A percentile compares a stretch with the other conserved stretches of the same genome.
Conservation (phyloP, 2,888 invertebrate genomes). For the Ametastegia equiseti region DNA sequence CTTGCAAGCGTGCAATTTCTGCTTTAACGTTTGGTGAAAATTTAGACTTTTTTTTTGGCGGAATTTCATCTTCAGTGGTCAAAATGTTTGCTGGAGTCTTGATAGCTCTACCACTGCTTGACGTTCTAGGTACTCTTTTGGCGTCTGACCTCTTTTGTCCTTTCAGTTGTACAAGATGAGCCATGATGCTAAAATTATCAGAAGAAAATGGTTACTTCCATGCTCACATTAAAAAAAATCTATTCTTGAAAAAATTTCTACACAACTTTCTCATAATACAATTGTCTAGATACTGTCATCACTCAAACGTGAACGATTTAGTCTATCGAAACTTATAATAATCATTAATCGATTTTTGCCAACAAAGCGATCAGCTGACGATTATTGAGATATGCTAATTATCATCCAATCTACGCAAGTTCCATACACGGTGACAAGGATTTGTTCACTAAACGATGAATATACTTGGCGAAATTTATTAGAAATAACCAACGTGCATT, state of each 20-base stretch:
- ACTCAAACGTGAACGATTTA: too few relatives aligned
- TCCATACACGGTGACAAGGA: too few relatives aligned
- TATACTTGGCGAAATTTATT: too few relatives aligned
- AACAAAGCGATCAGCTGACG: too few relatives aligned
- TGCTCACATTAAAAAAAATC: too few relatives aligned
- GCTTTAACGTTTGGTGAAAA: background rate
- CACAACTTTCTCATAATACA: background rate
- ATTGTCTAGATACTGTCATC: too few relatives aligned
- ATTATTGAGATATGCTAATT: too few relatives aligned
- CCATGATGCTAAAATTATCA: background rate
- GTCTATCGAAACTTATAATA: too few relatives aligned
- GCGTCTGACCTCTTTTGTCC: background rate
- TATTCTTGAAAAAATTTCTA: background rate
- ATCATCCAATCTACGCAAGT: too few relatives aligned
- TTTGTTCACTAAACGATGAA: too few relatives aligned
- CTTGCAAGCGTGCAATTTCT: background rate
- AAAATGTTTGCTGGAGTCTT: background rate
- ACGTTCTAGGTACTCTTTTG: background rate
- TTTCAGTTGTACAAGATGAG: background rate
- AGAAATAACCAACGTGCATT: too few relatives aligned
- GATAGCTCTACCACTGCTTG: background rate
- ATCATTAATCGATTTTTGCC: too few relatives aligned
- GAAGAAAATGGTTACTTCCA: background rate
- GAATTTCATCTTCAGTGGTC: background rate
- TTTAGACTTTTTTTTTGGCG: background rate